Evolutionary conservation across 2,888 invertebrate genomes (phyloP), one percentile per base, ranked within the genome.

Genomic region (Heliconius ismenius): DNA sequence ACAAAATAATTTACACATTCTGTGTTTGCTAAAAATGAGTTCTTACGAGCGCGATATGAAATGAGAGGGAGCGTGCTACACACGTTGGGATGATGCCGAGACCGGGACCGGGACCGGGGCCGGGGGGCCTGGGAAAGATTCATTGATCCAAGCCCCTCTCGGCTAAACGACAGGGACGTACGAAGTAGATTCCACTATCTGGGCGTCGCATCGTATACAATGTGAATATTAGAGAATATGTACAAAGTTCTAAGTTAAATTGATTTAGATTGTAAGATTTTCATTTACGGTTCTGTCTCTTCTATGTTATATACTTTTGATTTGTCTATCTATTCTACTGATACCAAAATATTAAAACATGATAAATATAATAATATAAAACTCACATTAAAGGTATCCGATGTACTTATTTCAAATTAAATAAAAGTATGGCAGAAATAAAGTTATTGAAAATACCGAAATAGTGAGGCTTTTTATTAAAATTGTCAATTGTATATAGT

Each of bases 91-190:
- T 88, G 89, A 89, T 86, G 89, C 88, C 84, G 89, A 85, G 85
- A 84, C 88, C 84, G 89, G 85, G 85, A 84, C 18, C 43, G 43
- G 43, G 43, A 43, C 88, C 84, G 89, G 85, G 85, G 84, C 84
- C 84, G 84, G 85, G 86, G 89, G 89, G 89, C 86, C 88, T 87
- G 91, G 91, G 91, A 90, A 89, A 90, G 90, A 90, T 93, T 93
- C 93, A 94, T 94, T 94, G 93, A 94, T 94, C 92, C 93, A 93
- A 92, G 92, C 87, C 83, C 80, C 85, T 86, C 88, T 94, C 93
- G 93, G 92, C 85, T 83, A 81, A 82, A 78, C 84, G 92, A 93
- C 84, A 89, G 89, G 87, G 92, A 93, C 85, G 81, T 85, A 86
- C 84, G 84, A 84, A 84, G 85, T 85, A 85, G 86, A 83, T 81